Evolutionary conservation across 2,888 invertebrate species (phyloP).

Genomic region (Shargacucullia verbasci): DNA sequence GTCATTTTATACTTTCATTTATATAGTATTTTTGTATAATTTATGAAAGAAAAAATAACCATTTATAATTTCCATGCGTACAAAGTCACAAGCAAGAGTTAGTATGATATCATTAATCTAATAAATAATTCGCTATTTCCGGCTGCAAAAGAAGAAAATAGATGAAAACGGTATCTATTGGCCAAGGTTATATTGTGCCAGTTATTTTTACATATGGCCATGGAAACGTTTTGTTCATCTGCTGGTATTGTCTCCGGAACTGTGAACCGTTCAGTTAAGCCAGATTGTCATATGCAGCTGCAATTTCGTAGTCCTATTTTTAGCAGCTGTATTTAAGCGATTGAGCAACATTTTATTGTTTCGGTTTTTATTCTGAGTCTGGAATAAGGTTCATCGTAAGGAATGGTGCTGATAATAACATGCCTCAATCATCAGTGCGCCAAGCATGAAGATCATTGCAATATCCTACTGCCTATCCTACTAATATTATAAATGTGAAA

Average conservation of each 20-base stretch:
- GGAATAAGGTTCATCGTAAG: conserved; percentile 26
- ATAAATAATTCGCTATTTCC: too few relatives aligned
- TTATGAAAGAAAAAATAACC: too few relatives aligned
- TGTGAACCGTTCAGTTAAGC: conserved; percentile 20
- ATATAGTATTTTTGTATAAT: too few relatives aligned
- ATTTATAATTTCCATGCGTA: too few relatives aligned
- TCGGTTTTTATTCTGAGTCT: conserved; percentile 19
- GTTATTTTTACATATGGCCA: conserved; percentile 34
- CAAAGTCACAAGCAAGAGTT: too few relatives aligned
- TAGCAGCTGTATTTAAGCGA: conserved; percentile 23
- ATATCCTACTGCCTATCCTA: too few relatives aligned
- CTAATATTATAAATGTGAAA: too few relatives aligned
- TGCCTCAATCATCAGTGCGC: too few relatives aligned
- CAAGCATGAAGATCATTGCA: too few relatives aligned
- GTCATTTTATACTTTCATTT: too few relatives aligned
- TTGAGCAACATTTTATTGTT: conserved; percentile 31
- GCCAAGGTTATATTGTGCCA: conserved; percentile 29
- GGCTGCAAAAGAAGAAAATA: conserved; percentile 28
- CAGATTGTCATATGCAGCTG: conserved; percentile 31
- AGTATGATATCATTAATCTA: too few relatives aligned
- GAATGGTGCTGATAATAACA: background rate
- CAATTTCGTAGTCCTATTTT: conserved; percentile 23
- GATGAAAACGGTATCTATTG: conserved; percentile 19
- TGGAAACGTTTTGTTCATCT: conserved; percentile 35
- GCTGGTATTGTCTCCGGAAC: conserved; percentile 42